Percentiles rank a stretch among this genome's conserved stretches.
These are phyloP conservation scores for Yponomeuta malinellus DNA, from an alignment of 2,888 invertebrate species.

Conservation along the genomic window DNA sequence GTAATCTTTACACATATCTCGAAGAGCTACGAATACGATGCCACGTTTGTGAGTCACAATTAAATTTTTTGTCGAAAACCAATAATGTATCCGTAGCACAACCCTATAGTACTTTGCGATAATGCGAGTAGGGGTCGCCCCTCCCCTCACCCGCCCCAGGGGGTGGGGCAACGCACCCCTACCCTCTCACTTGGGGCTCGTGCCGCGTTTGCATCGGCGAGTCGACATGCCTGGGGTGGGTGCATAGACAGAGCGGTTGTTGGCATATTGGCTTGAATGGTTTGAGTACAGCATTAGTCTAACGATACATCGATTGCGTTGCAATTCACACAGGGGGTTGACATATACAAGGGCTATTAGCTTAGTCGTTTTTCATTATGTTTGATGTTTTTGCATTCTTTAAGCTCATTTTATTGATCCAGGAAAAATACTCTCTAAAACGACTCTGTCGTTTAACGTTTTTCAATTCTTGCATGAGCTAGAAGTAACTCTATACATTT, in stretches of 20 bases:
- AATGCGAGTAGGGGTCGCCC: conserved; percentile 63
- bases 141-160: conserved; percentile 42
- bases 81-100: neutral
- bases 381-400: too few relatives aligned
- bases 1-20: neutral
- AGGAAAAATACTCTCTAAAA: too few relatives aligned
- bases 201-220: conserved; percentile 39
- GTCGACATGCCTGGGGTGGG: neutral
- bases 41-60: too few relatives aligned
- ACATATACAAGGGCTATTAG: too few relatives aligned
- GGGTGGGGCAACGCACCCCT: conserved; percentile 46
- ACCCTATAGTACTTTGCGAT: conserved; percentile 31
- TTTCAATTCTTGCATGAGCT: too few relatives aligned
- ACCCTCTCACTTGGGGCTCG: conserved; percentile 34
- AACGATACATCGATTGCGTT: neutral
- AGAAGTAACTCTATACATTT: too few relatives aligned
- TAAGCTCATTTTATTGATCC: too few relatives aligned
- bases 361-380: too few relatives aligned
- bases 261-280: neutral
- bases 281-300: neutral
- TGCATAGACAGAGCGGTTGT: neutral
- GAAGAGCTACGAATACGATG: too few relatives aligned
- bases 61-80: neutral
- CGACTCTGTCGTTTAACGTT: too few relatives aligned
- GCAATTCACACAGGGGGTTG: too few relatives aligned